Conservation (phyloP, 2,797 vertebrate species). For the Poeciliopsis paucimaculata region DNA sequence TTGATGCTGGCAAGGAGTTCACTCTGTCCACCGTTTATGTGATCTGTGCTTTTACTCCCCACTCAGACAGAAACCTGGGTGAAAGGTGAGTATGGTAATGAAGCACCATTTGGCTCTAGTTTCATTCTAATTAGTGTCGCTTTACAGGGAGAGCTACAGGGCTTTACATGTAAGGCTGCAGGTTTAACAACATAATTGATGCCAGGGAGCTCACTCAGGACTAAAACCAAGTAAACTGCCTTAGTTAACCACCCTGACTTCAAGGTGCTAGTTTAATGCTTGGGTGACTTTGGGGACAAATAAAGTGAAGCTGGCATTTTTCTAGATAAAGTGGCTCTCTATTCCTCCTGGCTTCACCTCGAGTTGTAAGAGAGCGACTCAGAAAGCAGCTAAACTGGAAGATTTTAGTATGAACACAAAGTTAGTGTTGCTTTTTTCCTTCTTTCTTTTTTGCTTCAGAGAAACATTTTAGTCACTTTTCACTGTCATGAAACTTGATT, state of each 20-base stretch:
- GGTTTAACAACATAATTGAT: constrained; percentile 76
- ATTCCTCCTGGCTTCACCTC: constrained; percentile 9
- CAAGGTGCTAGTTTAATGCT: constrained; percentile 40
- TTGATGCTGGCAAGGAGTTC: constrained; percentile 13
- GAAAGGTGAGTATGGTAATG: constrained; percentile 63
- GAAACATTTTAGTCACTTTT: background rate
- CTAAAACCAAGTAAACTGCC: constrained; percentile 49
- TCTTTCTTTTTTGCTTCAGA: background rate
- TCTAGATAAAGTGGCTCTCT: constrained; percentile 14
- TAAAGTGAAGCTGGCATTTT: constrained; percentile 27
- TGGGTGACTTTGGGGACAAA: constrained; percentile 26
- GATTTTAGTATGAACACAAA: background rate
- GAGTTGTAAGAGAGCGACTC: constrained; percentile 3
- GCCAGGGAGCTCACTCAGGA: constrained; percentile 42
- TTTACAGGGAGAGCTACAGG: constrained; percentile 56
- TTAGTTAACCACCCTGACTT: constrained; percentile 38
- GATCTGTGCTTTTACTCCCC: constrained; percentile 26
- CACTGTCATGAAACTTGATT: background rate
- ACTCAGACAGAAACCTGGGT: constrained; percentile 42
- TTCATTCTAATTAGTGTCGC: constrained; percentile 74
- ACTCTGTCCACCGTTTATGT: constrained; percentile 15
- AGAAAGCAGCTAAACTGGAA: background rate
- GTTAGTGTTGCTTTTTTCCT: background rate
- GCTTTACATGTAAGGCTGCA: constrained; percentile 67
- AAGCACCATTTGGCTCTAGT: constrained; percentile 43